These are phyloP conservation scores for Alexandromys fortis DNA, from an alignment of 2,113 vertebrate genomes.

Conservation along the genomic window DNA sequence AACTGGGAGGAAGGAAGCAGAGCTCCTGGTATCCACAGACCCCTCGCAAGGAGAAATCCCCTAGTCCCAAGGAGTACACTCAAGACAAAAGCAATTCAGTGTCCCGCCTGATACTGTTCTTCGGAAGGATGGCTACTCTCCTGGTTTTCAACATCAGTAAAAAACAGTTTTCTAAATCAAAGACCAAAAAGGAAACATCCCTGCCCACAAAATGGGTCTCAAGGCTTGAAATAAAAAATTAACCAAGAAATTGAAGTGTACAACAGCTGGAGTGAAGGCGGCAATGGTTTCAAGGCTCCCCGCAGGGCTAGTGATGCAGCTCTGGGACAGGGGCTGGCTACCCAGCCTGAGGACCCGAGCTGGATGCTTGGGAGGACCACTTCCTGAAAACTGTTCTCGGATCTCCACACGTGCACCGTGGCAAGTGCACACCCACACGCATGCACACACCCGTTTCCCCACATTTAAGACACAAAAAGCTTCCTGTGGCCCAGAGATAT, in stretches of 20 bases:
- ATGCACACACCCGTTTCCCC: not conserved
- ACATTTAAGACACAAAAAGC: not conserved
- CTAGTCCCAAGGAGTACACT: not conserved
- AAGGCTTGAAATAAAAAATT: not conserved
- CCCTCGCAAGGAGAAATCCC: not conserved
- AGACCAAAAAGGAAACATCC: not conserved
- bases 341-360: not conserved
- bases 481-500: not conserved
- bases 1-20: not conserved
- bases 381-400: not conserved
- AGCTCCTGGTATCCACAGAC: not conserved
- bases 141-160: not conserved
- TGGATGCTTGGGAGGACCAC: not conserved
- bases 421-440: not conserved
- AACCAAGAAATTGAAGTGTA: not conserved
- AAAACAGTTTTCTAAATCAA: not conserved
- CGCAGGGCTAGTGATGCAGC: not conserved
- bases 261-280: rapidly evolving
- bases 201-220: not conserved
- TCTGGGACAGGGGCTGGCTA: not conserved
- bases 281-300: not conserved
- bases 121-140: not conserved
- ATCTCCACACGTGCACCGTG: not conserved
- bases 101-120: not conserved
- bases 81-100: not conserved